Conservation (phyloP, 2,797 vertebrate species). For the Peromyscus eremicus region DNA sequence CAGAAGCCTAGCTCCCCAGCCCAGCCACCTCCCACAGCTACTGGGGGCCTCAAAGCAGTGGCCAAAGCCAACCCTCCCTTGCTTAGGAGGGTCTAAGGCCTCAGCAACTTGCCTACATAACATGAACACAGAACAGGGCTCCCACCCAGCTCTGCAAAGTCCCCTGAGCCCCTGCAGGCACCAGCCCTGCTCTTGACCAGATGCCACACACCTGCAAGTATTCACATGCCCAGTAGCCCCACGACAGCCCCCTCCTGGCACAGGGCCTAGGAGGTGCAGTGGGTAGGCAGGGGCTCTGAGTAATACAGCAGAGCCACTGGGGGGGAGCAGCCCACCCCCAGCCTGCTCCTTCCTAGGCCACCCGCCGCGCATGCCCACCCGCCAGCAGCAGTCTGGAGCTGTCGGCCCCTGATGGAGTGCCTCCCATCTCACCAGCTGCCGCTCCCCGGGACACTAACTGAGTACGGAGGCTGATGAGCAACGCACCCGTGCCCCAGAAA, state of each 20-base stretch:
- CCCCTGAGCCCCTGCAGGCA: neutral
- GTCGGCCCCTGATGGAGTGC: conserved; percentile 97
- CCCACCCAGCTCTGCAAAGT: neutral
- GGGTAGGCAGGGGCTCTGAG: neutral
- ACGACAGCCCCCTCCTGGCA: neutral
- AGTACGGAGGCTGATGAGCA: conserved; percentile 95
- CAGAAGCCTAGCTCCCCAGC: neutral
- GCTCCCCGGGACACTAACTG: conserved; percentile 93
- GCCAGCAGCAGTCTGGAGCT: conserved; percentile 91
- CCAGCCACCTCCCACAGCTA: neutral
- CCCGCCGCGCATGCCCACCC: conserved; percentile 80
- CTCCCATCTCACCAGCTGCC: conserved; percentile 97
- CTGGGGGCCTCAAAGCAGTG: neutral
- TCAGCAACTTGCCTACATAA: neutral
- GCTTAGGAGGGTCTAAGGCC: neutral
- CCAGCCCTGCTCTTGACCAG: neutral
- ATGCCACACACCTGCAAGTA: neutral
- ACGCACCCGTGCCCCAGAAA: conserved; percentile 93
- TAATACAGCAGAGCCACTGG: neutral
- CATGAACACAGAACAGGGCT: neutral
- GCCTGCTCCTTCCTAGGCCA: conserved; percentile 43
- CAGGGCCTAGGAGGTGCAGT: neutral
- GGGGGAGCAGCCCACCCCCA: neutral
- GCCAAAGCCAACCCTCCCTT: neutral
- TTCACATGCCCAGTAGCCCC: too few relatives aligned